phyloP scores from a whole-genome alignment of 1,140 invertebrate genomes.

The Rhynchophorus ferrugineus region DNA sequence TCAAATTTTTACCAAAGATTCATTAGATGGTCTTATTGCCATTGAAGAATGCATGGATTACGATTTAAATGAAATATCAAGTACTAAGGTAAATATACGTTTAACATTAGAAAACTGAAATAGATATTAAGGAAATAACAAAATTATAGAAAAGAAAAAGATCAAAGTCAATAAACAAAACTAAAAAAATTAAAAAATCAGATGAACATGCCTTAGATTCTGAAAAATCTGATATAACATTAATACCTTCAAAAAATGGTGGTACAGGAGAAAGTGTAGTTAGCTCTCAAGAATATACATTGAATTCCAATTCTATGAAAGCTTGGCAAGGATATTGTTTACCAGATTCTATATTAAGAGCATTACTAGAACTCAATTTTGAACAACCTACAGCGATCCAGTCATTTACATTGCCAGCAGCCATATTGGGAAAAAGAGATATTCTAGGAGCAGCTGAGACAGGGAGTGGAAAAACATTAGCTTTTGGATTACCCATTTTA shows the following conservation, averaged over 20 bases:
- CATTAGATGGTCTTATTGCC: slow-evolving; percentile 51
- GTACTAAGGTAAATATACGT: slow-evolving; percentile 20
- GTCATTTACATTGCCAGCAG: slow-evolving; percentile 67
- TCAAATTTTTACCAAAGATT: slow-evolving; percentile 39
- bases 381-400: slow-evolving; percentile 78
- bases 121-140: neutral
- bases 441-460: slow-evolving; percentile 95
- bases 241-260: slow-evolving; percentile 2
- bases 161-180: neutral
- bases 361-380: slow-evolving; percentile 70
- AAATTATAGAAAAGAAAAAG: neutral
- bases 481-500: slow-evolving; percentile 91
- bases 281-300: neutral
- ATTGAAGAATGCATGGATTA: slow-evolving; percentile 57
- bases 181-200: neutral
- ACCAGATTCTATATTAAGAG: slow-evolving; percentile 61
- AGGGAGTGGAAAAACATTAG: slow-evolving; percentile 95
- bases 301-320: slow-evolving; percentile 45
- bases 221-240: too few species aligned
- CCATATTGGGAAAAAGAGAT: slow-evolving; percentile 73
- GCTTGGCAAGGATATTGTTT: slow-evolving; percentile 67
- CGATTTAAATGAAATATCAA: slow-evolving; percentile 41
- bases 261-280: neutral
- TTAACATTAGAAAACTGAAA: slow-evolving; percentile 34
- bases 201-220: neutral